Evolutionary conservation across 2,888 invertebrate genomes (phyloP).

Genomic region (Hetaerina titia): DNA sequence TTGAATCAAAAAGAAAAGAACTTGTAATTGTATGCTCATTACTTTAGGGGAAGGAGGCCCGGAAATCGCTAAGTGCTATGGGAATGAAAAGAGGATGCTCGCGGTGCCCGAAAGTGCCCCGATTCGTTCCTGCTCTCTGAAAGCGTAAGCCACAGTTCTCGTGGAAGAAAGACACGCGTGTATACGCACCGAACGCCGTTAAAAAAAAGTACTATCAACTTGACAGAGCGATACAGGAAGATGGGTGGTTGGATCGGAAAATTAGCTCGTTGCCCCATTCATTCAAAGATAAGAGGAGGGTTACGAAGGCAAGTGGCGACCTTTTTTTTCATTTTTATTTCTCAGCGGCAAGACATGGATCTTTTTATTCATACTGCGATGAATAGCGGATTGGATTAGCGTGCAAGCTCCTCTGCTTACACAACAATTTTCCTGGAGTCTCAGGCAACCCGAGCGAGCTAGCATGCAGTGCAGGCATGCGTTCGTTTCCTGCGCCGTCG

Average conservation of each 20-base stretch:
- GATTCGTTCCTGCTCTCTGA: not conserved
- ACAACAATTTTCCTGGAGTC: not conserved
- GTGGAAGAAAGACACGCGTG: constrained; percentile 38
- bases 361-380: constrained; percentile 54
- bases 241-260: constrained; percentile 57
- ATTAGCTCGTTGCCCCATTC: constrained; percentile 56
- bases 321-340: not conserved
- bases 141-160: constrained; percentile 44
- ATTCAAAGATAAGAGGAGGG: not conserved
- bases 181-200: constrained; percentile 8
- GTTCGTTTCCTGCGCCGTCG: not conserved
- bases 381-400: constrained; percentile 50
- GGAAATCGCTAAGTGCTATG: not conserved
- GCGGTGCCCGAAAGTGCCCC: constrained; percentile 39
- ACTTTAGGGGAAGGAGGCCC: not conserved
- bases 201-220: constrained; percentile 26
- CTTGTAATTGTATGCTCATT: constrained; percentile 13
- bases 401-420: constrained; percentile 42
- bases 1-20: constrained; percentile 25
- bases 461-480: constrained; percentile 44
- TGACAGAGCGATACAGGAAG: constrained; percentile 17
- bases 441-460: constrained; percentile 47
- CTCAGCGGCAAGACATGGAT: constrained; percentile 14
- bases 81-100: constrained; percentile 39
- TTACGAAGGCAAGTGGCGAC: not conserved